These are phyloP conservation scores for Parnassius mnemosyne DNA, from an alignment of 2,888 invertebrate genomes.

Conservation along the genomic window DNA sequence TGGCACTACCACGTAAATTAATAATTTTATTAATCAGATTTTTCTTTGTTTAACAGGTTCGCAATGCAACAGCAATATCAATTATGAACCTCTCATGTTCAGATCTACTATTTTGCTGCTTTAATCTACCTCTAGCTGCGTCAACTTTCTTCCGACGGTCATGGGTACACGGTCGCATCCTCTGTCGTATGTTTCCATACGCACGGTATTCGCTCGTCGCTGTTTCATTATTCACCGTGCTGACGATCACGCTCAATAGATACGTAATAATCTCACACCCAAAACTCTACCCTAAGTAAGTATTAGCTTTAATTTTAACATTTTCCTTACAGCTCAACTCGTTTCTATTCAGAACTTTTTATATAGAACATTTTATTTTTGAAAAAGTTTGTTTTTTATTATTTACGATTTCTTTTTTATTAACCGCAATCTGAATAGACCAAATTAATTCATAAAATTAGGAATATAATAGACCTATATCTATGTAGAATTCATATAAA, in stretches of 20 bases:
- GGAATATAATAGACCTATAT: no score
- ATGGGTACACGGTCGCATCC: conserved; percentile 85
- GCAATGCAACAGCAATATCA: conserved; percentile 90
- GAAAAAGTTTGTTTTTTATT: no score
- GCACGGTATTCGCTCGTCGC: conserved; percentile 88
- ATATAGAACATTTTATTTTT: no score
- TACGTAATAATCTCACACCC: conserved; percentile 92
- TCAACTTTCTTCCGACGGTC: conserved; percentile 86
- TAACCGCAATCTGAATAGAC: no score
- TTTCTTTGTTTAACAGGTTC: conserved; percentile 78
- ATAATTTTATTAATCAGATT: conserved; percentile 1
- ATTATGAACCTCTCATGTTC: conserved; percentile 90
- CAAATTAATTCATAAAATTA: no score
- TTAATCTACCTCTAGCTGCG: conserved; percentile 88
- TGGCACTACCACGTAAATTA: neutral
- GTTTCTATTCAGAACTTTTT: no score
- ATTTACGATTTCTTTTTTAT: no score
- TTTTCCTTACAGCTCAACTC: no score
- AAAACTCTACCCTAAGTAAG: conserved; percentile 87
- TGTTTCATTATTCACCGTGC: conserved; percentile 88
- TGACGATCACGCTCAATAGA: conserved; percentile 90
- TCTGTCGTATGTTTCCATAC: conserved; percentile 88
- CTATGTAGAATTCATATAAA: no score
- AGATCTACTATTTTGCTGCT: conserved; percentile 89
- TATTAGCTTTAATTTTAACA: conserved; percentile 23